Evolutionary conservation across 2,113 vertebrate genomes (phyloP).

Genomic region (Pseudorectes ferrugineus): DNA sequence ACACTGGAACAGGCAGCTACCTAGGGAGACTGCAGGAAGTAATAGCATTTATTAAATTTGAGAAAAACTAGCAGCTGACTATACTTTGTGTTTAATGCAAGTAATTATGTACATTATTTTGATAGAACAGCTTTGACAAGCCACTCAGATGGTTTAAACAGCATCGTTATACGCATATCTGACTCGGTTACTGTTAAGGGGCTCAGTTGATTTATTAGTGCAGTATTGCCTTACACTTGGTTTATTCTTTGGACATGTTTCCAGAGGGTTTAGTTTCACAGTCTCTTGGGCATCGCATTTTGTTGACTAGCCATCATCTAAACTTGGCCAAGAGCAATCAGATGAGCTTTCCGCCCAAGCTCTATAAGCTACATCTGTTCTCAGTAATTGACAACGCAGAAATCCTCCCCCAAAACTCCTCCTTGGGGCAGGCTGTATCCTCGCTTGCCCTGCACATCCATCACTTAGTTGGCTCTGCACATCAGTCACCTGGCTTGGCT

Average conservation of each 20-base stretch:
- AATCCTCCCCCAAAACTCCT: background rate
- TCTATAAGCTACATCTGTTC: constrained; percentile 32
- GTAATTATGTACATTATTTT: background rate
- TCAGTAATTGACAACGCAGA: background rate
- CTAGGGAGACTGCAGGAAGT: background rate
- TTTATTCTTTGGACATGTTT: constrained; percentile 52
- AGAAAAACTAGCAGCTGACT: background rate
- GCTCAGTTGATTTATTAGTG: constrained; percentile 15
- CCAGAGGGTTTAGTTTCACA: constrained; percentile 47
- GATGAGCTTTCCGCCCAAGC: constrained; percentile 5
- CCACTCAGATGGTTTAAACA: constrained; percentile 10
- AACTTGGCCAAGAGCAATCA: constrained; percentile 40
- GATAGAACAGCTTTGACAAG: constrained; percentile 14
- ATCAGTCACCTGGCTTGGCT: background rate
- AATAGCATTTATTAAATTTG: background rate
- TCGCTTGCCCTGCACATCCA: constrained; percentile 13
- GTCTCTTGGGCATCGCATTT: constrained; percentile 16
- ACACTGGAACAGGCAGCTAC: background rate
- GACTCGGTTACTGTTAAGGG: constrained; percentile 8
- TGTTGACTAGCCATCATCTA: constrained; percentile 48
- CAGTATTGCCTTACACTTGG: constrained; percentile 1
- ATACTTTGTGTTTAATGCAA: background rate
- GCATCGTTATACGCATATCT: background rate
- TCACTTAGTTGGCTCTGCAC: background rate
- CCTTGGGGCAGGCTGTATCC: background rate